Percentiles rank a stretch among this genome's conserved stretches.
Evolutionary conservation across 2,797 vertebrate species (phyloP).

Genomic region (Tympanoctomys barrerae): DNA sequence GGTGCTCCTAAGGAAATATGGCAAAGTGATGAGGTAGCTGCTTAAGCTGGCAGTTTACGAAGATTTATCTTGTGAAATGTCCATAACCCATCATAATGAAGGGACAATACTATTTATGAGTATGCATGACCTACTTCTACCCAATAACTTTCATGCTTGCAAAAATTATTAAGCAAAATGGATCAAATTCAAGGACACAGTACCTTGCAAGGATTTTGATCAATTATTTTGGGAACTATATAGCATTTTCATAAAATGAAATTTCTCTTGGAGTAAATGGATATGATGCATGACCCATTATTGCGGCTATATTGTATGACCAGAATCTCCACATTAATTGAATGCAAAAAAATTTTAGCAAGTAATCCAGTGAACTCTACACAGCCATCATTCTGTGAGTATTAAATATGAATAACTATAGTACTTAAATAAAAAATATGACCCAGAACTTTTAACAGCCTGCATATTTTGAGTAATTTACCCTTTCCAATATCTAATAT

Average conservation of each 20-base stretch:
- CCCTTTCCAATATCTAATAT: not conserved
- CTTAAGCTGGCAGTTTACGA: not conserved
- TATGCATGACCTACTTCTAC: not conserved
- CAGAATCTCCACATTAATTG: not conserved
- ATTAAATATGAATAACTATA: not conserved
- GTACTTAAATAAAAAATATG: not conserved
- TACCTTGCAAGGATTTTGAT: not conserved
- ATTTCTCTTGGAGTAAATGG: not conserved
- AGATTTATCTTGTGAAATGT: not conserved
- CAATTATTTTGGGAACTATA: not conserved
- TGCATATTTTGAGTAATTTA: not conserved
- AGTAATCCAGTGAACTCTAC: not conserved
- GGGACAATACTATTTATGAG: not conserved
- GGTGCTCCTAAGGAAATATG: not conserved
- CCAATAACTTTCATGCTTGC: not conserved
- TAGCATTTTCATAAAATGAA: not conserved
- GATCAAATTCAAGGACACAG: not conserved
- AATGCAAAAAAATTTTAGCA: not conserved
- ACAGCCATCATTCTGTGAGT: not conserved
- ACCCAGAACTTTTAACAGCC: not conserved
- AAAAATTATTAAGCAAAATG: slow-evolving; percentile 21
- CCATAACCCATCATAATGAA: not conserved
- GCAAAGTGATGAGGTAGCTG: not conserved
- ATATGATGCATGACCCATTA: not conserved
- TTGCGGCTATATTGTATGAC: not conserved